Conservation (phyloP, 2,113 vertebrate species). For the Ophthalmolycus amberensis region DNA sequence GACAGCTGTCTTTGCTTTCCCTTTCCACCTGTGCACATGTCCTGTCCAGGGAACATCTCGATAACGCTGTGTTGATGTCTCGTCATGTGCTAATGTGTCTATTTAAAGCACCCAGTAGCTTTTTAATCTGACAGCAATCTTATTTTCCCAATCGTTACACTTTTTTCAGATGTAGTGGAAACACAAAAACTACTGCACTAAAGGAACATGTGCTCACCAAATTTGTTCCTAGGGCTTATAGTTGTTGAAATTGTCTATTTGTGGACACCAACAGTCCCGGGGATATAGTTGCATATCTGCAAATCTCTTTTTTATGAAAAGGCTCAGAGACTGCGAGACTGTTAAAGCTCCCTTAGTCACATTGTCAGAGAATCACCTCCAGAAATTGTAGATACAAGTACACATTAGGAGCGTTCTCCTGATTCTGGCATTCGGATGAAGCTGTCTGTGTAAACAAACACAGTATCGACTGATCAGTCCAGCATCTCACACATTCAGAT, state of each 20-base stretch:
- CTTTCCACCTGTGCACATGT: conserved; percentile 1
- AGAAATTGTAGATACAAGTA: background rate
- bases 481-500: conserved; percentile 20
- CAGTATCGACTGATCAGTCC: conserved; percentile 9
- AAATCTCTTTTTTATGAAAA: conserved; percentile 38
- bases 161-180: background rate
- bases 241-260: background rate
- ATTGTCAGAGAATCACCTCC: conserved; percentile 1
- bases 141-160: background rate
- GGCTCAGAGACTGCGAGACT: background rate
- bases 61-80: conserved; percentile 19
- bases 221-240: background rate
- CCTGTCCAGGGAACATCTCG: conserved; percentile 2
- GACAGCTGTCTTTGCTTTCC: conserved; percentile 10
- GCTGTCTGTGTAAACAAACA: conserved; percentile 17
- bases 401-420: background rate
- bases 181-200: background rate
- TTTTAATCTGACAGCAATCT: background rate
- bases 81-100: background rate
- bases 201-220: background rate
- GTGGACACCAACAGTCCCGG: background rate
- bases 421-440: conserved; percentile 34
- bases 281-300: conserved; percentile 18
- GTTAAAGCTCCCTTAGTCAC: conserved; percentile 5
- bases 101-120: background rate